Evolutionary conservation across 2,797 vertebrate genomes (phyloP), one percentile per base, ranked within the genome.

Genomic region (Enteromius radiatus): DNA sequence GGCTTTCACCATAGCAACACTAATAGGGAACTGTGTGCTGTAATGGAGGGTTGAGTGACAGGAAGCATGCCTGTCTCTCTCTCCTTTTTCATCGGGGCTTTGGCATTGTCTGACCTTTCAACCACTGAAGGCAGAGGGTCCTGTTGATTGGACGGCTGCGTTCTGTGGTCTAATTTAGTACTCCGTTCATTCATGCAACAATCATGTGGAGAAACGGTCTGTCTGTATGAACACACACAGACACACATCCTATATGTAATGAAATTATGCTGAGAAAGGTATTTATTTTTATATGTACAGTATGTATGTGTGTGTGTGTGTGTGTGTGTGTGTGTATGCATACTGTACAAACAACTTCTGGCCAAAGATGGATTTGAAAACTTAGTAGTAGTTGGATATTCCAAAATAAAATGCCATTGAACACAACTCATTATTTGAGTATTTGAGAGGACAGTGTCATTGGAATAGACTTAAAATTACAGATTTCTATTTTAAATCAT

Each of bases 71-170:
- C 63, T 43, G 67, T 64, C 78, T 80, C 31, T 23, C 31, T 33
- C 43, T 52, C 68, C 3, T 67, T 38, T 80, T 75, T 70, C 76
- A 36, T 52, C 49, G 1, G 75, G 68, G 70, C 81, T 76, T 81
- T 77, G 78, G 78, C 84, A 84, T 86, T 84, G 84, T 83, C 83
- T 78, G 69, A 86, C 84, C 77, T 84, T 70, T 84, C 76, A 76
- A 70, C 86, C 76, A 75, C 41, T 71, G 28, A 65, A 78, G 41
- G 74, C 76, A 47, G 49, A 63, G 69, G 28, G 36, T 52, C 31
- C 69, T 15, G 56, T 73, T 82, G 83, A 84, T 79, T 84, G 76
- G 76, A 76, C 15, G n/a, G 19, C 28, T 65, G 38, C 49, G 36
- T 63, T 76, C 41, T 26, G 69, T 28, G 38, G 33, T 86, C 70